phyloP scores from a whole-genome alignment of 2,797 vertebrate genomes.

The Sebastes melanostomus region DNA sequence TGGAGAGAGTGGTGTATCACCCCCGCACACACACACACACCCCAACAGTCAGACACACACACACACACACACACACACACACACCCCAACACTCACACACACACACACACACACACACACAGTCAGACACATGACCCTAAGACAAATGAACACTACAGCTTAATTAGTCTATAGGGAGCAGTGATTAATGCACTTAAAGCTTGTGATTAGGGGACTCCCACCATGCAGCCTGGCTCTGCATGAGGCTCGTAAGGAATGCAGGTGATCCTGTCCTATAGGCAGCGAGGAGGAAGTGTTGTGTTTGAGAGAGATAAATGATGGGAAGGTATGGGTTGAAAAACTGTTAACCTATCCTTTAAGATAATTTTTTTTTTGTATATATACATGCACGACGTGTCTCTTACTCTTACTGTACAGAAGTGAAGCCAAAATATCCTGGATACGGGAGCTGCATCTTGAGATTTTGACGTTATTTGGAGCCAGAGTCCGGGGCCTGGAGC shows the following conservation, averaged over 20 bases:
- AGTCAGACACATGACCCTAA: slow-evolving; percentile 24
- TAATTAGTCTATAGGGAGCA: slow-evolving; percentile 55
- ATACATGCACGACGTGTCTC: too few relatives aligned
- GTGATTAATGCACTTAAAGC: slow-evolving; percentile 51
- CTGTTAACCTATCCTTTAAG: too few relatives aligned
- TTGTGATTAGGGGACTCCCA: slow-evolving; percentile 21
- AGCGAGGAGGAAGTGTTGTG: not conserved
- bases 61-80: not conserved
- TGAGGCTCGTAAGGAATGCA: slow-evolving; percentile 22
- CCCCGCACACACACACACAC: slow-evolving; percentile 1
- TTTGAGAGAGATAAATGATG: not conserved
- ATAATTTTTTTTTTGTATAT: too few relatives aligned
- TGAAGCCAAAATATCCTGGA: too few relatives aligned
- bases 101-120: slow-evolving; percentile 35
- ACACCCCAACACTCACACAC: not conserved
- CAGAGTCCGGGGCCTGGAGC: too few relatives aligned
- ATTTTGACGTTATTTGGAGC: too few relatives aligned
- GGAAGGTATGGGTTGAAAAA: not conserved
- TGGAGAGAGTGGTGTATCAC: slow-evolving; percentile 1
- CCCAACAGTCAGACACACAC: too few relatives aligned
- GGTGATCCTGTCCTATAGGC: slow-evolving; percentile 1
- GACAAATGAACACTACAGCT: slow-evolving; percentile 43
- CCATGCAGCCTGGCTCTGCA: slow-evolving; percentile 13
- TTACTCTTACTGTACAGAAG: too few relatives aligned
- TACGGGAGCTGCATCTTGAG: too few relatives aligned